Evolutionary conservation across 2,797 vertebrate genomes (phyloP).

Genomic region (Gymnoscopelus microlampas): DNA sequence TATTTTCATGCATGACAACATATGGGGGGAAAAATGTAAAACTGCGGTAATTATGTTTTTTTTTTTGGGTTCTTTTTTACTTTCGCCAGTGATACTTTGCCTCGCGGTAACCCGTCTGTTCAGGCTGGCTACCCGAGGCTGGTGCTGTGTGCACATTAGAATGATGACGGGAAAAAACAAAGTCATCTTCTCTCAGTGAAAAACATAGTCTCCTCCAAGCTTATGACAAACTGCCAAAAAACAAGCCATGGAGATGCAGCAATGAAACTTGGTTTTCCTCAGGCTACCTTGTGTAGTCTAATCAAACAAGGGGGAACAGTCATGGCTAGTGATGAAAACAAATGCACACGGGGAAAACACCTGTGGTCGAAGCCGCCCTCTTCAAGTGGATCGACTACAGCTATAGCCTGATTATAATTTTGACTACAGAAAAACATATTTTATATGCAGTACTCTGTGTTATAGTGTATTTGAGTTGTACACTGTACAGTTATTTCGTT

Average conservation of each 20-base stretch:
- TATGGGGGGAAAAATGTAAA: no score
- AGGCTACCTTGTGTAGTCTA: no score
- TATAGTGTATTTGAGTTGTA: no score
- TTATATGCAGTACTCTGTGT: no score
- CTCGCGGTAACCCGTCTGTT: slow-evolving; percentile 1
- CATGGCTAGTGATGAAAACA: no score
- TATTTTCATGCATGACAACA: background rate
- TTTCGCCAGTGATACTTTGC: slow-evolving; percentile 7
- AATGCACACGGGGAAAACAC: no score
- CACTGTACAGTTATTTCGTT: no score
- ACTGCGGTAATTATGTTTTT: no score
- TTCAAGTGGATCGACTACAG: no score
- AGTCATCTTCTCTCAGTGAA: slow-evolving; percentile 5
- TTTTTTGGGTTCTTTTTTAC: background rate
- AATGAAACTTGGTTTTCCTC: background rate
- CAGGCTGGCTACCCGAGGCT: slow-evolving; percentile 1
- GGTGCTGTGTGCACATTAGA: slow-evolving; percentile 4
- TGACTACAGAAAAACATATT: no score
- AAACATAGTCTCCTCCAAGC: slow-evolving; percentile 3
- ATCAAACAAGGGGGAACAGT: background rate
- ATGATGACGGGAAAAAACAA: background rate
- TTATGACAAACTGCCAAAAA: slow-evolving; percentile 13
- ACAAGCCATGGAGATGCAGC: slow-evolving; percentile 4
- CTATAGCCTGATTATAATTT: no score
- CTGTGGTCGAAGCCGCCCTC: no score